These are phyloP conservation scores for Synergus laeviventris DNA, from an alignment of 2,888 invertebrate genomes.

Conservation along the genomic window DNA sequence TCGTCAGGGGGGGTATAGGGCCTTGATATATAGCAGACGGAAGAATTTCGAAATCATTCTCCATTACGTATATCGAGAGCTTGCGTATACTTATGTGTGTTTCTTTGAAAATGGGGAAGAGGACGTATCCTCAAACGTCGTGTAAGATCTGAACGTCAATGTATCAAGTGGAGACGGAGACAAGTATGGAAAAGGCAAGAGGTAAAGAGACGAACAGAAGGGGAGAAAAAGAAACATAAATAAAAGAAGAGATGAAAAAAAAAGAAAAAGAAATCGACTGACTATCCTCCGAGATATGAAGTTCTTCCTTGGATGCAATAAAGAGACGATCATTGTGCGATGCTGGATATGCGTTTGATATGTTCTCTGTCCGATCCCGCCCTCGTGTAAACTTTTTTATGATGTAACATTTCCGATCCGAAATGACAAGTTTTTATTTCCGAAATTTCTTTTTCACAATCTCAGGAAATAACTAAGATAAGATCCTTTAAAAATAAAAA, in stretches of 20 bases:
- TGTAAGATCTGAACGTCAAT: slow-evolving; percentile 33
- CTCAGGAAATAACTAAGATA: neutral
- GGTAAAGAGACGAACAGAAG: neutral
- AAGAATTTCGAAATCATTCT: slow-evolving; percentile 32
- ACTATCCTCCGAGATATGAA: neutral
- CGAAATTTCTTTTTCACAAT: neutral
- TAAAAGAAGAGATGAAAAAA: neutral
- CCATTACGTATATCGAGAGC: slow-evolving; percentile 19
- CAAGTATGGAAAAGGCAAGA: neutral
- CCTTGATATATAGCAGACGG: neutral
- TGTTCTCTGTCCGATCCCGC: neutral
- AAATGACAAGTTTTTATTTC: neutral
- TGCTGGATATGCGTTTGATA: slow-evolving; percentile 20
- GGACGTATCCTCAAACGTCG: slow-evolving; percentile 11
- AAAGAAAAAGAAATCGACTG: neutral
- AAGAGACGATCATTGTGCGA: slow-evolving; percentile 20
- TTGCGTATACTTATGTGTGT: slow-evolving; percentile 1
- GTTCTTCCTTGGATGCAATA: slow-evolving; percentile 12
- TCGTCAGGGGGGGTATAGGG: slow-evolving; percentile 9
- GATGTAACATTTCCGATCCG: neutral
- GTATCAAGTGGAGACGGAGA: slow-evolving; percentile 1
- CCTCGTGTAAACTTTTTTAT: neutral
- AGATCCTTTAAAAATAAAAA: neutral
- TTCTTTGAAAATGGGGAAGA: neutral
- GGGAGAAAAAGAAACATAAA: neutral